Conservation (phyloP, 2,888 invertebrate species). For the Proisotoma minuta region DNA sequence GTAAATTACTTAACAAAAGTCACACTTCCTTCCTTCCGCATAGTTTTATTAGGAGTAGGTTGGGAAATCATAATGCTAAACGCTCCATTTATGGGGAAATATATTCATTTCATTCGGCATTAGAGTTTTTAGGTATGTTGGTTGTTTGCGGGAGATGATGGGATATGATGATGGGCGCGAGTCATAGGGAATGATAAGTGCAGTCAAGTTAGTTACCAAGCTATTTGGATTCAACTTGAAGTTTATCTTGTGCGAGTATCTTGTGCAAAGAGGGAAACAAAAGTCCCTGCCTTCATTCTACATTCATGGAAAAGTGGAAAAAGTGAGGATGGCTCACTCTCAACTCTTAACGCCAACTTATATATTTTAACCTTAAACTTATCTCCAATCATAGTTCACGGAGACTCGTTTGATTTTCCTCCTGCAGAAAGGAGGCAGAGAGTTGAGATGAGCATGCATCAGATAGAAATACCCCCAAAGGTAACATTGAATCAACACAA, state of each 20-base stretch:
- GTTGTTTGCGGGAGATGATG: not conserved
- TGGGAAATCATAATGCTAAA: not conserved
- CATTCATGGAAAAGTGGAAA: not conserved
- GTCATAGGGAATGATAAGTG: not conserved
- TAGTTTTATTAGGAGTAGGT: not conserved
- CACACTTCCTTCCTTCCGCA: not conserved
- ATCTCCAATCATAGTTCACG: slow-evolving; percentile 6
- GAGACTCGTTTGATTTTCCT: not conserved
- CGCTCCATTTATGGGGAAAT: not conserved
- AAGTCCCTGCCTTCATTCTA: not conserved
- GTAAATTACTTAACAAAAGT: not conserved
- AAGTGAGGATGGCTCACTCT: not conserved
- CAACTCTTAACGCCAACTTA: not conserved
- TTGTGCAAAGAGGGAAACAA: not conserved
- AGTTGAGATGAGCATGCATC: slow-evolving; percentile 25
- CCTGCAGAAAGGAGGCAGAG: not conserved
- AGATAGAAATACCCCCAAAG: slow-evolving; percentile 41
- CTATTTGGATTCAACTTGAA: slow-evolving; percentile 6
- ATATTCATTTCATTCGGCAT: not conserved
- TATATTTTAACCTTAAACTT: slow-evolving; percentile 3
- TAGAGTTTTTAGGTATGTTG: not conserved
- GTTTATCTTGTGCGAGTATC: slow-evolving; percentile 5
- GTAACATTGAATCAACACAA: slow-evolving; percentile 43
- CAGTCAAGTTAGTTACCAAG: slow-evolving; percentile 1
- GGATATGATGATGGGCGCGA: not conserved